These are phyloP conservation scores for Anolis carolinensis DNA, from an alignment of 2,113 vertebrate species.

Conservation along the genomic window DNA sequence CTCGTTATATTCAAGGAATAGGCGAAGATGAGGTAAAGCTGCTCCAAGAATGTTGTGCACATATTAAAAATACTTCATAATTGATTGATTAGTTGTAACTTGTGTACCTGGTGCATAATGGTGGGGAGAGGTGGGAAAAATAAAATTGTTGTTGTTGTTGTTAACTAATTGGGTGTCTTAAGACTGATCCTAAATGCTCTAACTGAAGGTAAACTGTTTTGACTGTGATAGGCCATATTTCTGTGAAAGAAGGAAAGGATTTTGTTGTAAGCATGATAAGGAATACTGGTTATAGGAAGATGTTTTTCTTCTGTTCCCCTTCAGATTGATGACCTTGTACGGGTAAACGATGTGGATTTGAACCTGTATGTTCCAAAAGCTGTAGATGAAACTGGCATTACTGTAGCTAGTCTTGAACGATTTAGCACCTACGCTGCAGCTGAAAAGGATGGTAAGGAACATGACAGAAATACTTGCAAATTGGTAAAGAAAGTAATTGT, in stretches of 20 bases:
- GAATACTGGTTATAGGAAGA: neutral
- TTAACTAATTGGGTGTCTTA: neutral
- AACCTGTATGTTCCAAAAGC: slow-evolving; percentile 92
- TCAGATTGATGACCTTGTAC: slow-evolving; percentile 77
- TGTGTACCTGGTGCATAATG: too few species aligned
- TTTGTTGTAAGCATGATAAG: neutral
- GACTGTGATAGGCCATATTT: neutral
- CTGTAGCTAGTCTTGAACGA: slow-evolving; percentile 88
- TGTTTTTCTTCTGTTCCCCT: neutral
- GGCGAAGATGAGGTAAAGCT: slow-evolving; percentile 77
- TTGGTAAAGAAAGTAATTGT: neutral
- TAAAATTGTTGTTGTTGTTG: too few species aligned
- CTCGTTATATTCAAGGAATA: slow-evolving; percentile 76
- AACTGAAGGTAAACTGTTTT: neutral
- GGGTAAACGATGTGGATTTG: slow-evolving; percentile 90
- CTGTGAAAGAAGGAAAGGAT: neutral
- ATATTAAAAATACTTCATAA: neutral
- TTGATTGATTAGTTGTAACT: too few species aligned
- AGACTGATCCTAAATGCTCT: neutral
- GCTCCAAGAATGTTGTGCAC: neutral
- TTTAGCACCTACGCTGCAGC: slow-evolving; percentile 77
- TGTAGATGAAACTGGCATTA: slow-evolving; percentile 92
- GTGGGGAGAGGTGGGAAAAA: too few species aligned
- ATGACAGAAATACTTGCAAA: neutral
- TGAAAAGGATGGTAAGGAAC: slow-evolving; percentile 79